Evolutionary conservation across 2,888 invertebrate genomes (phyloP), one percentile per base, ranked within the genome.

Genomic region (Lissocephala sabroskyi): DNA sequence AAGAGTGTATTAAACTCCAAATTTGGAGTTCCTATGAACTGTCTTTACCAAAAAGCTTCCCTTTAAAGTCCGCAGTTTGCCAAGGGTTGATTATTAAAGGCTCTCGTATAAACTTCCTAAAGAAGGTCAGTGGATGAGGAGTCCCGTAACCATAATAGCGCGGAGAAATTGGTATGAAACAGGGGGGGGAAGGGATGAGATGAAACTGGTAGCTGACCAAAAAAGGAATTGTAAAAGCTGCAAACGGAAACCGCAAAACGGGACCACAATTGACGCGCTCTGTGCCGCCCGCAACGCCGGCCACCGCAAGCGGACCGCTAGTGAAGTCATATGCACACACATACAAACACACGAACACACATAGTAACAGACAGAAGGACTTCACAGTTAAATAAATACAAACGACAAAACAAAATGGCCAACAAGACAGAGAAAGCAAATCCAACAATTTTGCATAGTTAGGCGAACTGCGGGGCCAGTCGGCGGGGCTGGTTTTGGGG

Each of bases 391-490:
- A 68, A 68, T 67, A 76, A 68, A 23, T 26, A 40, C 23, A 16
- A 23, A 40, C 13, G 19, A 26, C 14, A 23, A 71, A 67, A 67
- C 73, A 73, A 75, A 75, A 66, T n/a, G n/a, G n/a, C n/a, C n/a
- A n/a, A n/a, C n/a, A n/a, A n/a, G n/a, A n/a, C n/a, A n/a, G n/a
- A n/a, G n/a, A n/a, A n/a, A n/a, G n/a, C n/a, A n/a, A n/a, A n/a
- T n/a, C n/a, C 61, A 67, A 62, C 76, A 67, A 76, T 68, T 68
- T 75, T 68, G 68, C 68, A 68, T 68, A 68, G 68, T 68, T 68
- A 73, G 73, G 65, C 59, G 74, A 65, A 7, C 65, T 56, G 74
- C 68, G 49, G 46, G 56, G 29, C n/a, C 1, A 13, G 30, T 32
- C 4, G 10, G 11, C 4, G 23, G 3, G 3, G 35, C 2, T 35